Percentiles rank a stretch among this genome's conserved stretches.
Evolutionary conservation across 2,888 invertebrate species (phyloP).

Genomic region (Gerris lacustris): DNA sequence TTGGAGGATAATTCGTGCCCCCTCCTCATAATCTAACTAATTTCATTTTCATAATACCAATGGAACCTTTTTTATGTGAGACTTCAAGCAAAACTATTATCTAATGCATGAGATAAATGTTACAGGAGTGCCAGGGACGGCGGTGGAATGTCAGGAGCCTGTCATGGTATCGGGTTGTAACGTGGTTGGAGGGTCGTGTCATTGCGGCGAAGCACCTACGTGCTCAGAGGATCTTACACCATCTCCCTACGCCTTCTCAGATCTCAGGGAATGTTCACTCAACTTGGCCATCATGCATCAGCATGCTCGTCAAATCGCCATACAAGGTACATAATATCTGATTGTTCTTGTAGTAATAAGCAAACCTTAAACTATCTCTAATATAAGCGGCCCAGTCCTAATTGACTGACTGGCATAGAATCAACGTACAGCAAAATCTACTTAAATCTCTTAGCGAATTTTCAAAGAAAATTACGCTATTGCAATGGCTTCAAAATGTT

Average conservation of each 20-base stretch:
- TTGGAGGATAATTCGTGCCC: too few relatives aligned
- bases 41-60: too few relatives aligned
- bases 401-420: too few relatives aligned
- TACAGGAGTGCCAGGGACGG: constrained; percentile 23
- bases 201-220: constrained; percentile 22
- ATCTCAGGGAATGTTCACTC: constrained; percentile 25
- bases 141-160: constrained; percentile 22
- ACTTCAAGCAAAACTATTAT: too few relatives aligned
- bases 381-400: too few relatives aligned
- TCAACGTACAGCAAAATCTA: too few relatives aligned
- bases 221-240: constrained; percentile 17
- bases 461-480: too few relatives aligned
- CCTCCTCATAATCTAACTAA: too few relatives aligned
- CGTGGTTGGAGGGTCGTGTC: constrained; percentile 23
- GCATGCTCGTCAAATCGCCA: constrained; percentile 24
- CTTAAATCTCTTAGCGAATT: too few relatives aligned
- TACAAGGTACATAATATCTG: constrained; percentile 21
- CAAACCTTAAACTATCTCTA: too few relatives aligned
- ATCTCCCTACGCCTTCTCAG: constrained; percentile 25
- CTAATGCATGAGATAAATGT: background rate
- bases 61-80: too few relatives aligned
- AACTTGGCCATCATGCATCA: constrained; percentile 25
- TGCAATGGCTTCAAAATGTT: too few relatives aligned
- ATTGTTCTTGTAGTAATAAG: background rate
- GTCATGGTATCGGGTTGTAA: constrained; percentile 24